phyloP scores from a whole-genome alignment of 2,888 invertebrate genomes.

The Dicranocentrus wangi region DNA sequence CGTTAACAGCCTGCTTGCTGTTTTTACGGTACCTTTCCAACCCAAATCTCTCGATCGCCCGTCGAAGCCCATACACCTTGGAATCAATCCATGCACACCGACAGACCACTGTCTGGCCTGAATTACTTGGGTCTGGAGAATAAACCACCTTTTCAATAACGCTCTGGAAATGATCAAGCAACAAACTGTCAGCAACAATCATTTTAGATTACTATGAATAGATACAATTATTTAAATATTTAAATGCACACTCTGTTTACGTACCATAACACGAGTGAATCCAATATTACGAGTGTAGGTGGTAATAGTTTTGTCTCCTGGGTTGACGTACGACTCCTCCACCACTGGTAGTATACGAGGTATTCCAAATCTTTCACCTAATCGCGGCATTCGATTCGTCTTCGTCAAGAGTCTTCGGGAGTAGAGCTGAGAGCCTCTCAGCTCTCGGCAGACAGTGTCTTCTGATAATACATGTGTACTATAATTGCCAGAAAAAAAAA shows the following conservation, averaged over 20 bases:
- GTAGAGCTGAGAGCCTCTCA: conserved; percentile 86
- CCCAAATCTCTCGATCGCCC: conserved; percentile 92
- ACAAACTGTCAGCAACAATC: too few species aligned
- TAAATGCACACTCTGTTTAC: too few species aligned
- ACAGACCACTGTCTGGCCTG: conserved; percentile 84
- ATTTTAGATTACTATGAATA: too few species aligned
- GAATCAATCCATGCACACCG: conserved; percentile 93
- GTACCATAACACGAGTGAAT: conserved; percentile 90
- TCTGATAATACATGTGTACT: conserved; percentile 95
- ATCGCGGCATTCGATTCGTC: conserved; percentile 92
- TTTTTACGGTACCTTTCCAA: conserved; percentile 92
- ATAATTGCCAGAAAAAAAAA: too few species aligned
- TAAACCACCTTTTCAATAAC: conserved; percentile 93
- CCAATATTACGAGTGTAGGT: conserved; percentile 96
- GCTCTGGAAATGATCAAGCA: too few species aligned
- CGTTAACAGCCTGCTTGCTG: conserved; percentile 85
- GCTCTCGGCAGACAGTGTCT: conserved; percentile 88
- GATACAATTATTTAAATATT: too few species aligned
- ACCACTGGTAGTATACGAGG: conserved; percentile 87
- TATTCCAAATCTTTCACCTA: conserved; percentile 85
- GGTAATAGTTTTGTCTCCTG: conserved; percentile 84
- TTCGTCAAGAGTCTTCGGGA: conserved; percentile 92
- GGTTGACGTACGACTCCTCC: conserved; percentile 95
- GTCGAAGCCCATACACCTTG: conserved; percentile 88
- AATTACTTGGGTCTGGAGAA: conserved; percentile 81